A percentile compares a stretch with the other conserved stretches of the same genome.
Conservation (phyloP, 2,888 invertebrate species). For the Netelia fuscicornis region DNA sequence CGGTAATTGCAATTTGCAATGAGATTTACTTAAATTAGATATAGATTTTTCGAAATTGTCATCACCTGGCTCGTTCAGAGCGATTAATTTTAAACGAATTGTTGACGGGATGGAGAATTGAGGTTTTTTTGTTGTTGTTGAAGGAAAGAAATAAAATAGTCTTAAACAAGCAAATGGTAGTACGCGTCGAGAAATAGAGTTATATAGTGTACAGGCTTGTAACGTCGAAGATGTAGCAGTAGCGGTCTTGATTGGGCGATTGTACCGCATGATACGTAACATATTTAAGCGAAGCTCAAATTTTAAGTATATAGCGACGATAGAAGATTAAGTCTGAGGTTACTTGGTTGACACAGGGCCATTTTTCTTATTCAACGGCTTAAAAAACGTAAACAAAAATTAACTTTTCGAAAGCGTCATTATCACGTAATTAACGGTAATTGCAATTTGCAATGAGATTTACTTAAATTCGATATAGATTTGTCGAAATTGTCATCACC, state of each 20-base stretch:
- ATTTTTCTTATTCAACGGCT: constrained; percentile 11
- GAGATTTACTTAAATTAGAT: too few species aligned
- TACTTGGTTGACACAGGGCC: constrained; percentile 16
- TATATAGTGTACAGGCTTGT: constrained; percentile 1
- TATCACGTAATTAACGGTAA: too few species aligned
- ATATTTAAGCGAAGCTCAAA: constrained; percentile 47
- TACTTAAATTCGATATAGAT: too few species aligned
- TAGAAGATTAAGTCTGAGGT: constrained; percentile 5
- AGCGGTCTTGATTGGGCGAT: constrained; percentile 50
- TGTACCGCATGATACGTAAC: constrained; percentile 47
- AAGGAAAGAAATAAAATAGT: neutral
- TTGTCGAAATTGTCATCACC: too few species aligned
- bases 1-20: too few species aligned
- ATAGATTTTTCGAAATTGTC: too few species aligned
- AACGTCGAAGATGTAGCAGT: constrained; percentile 22
- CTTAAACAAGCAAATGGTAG: neutral
- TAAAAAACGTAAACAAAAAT: too few species aligned
- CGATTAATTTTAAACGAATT: too few species aligned
- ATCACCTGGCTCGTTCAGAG: too few species aligned
- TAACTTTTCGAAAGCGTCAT: too few species aligned
- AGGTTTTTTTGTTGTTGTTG: neutral
- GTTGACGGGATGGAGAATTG: too few species aligned
- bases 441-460: too few species aligned
- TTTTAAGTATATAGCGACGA: constrained; percentile 32
- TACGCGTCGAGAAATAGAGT: neutral